Evolutionary conservation across 1,140 invertebrate species (phyloP), one percentile per base, ranked within the genome.

Genomic region (Drosophila nikananu): DNA sequence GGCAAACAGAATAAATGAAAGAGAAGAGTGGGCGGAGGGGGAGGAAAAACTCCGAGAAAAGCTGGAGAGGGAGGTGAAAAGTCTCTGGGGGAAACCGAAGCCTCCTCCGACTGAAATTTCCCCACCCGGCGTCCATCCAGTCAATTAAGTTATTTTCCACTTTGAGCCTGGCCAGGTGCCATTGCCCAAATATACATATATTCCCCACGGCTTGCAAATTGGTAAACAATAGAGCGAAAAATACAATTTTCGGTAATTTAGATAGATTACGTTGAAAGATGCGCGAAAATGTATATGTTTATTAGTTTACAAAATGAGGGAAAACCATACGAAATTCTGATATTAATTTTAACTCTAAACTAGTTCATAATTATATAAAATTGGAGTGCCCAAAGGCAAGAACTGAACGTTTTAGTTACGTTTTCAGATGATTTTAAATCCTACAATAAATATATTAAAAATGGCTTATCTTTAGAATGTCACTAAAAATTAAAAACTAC

Each of bases 111-210:
- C 44, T 46, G 19, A 46, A 46, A 46, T 21, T 25, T n/a, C 13
- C 15, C 46, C 30, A 3, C 19, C 32, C 15, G 10, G 46, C 23
- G 23, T 63, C 49, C 68, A 59, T 59, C 23, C 65, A 49, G 42
- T 59, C 70, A 71, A 73, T 71, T 73, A 60, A 37, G 70, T 39
- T 73, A 52, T 61, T 61, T 72, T 39, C 39, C 64, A 27, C 52
- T 72, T 72, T 25, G 23, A 39, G 44, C 46, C 54, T 19, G 44
- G 27, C 25, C 35, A 60, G 70, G 66, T 73, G 70, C 32, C 54
- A 25, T n/a, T 23, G 44, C 25, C 27, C 17, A n/a, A 54, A 37
- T 8, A 42, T 21, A 44, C 12, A 37, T 21, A 27, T 19, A 60
- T 35, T 51, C 67, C 70, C 70, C 42, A 27, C 2, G 70, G 55